Evolutionary conservation across 2,888 invertebrate species (phyloP).

Genomic region (Agrotis exclamationis): DNA sequence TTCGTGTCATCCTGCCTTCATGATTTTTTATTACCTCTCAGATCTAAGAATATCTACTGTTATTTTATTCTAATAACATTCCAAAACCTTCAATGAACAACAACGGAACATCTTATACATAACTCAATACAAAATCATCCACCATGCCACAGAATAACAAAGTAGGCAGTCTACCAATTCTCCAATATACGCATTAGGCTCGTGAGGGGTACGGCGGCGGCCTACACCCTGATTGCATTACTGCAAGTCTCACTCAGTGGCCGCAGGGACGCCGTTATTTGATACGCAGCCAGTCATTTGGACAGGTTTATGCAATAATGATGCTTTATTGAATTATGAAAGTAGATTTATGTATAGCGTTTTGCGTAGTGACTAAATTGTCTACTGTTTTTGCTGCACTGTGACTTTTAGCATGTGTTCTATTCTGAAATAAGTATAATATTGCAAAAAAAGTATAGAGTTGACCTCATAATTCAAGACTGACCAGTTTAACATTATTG

Average conservation of each 20-base stretch:
- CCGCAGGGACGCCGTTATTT: constrained; percentile 57
- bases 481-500: no score
- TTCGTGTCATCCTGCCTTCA: no score
- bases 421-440: background rate
- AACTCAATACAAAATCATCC: constrained; percentile 4
- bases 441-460: background rate
- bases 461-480: background rate
- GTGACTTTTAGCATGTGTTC: background rate
- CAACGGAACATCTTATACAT: background rate
- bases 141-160: constrained; percentile 33
- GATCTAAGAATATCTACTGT: no score
- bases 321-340: constrained; percentile 49
- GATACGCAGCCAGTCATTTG: constrained; percentile 60
- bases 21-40: no score
- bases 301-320: constrained; percentile 60
- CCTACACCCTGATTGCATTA: constrained; percentile 60
- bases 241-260: constrained; percentile 55
- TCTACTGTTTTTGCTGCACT: constrained; percentile 4
- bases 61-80: background rate
- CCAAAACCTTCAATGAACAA: background rate
- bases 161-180: constrained; percentile 30
- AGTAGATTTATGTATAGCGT: constrained; percentile 42
- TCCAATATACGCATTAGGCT: constrained; percentile 21
- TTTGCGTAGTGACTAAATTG: constrained; percentile 25
- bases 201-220: constrained; percentile 19